These are phyloP conservation scores for Acromyrmex charruanus DNA, from an alignment of 1,140 invertebrate genomes.

Conservation along the genomic window DNA sequence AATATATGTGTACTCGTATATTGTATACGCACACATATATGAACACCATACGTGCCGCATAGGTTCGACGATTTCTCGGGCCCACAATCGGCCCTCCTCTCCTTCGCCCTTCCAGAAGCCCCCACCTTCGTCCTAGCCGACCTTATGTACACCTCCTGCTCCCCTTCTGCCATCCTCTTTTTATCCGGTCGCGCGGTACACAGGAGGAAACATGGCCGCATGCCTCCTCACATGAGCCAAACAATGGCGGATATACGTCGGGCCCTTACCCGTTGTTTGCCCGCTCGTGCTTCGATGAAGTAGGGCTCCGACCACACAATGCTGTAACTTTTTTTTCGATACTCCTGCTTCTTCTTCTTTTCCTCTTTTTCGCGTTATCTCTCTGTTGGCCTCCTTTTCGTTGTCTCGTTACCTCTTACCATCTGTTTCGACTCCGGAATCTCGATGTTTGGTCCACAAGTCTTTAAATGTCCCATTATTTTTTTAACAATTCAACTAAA, in stretches of 20 bases:
- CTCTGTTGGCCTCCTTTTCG: conserved; percentile 13
- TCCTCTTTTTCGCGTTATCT: conserved; percentile 20
- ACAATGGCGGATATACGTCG: conserved; percentile 84
- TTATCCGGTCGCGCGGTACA: conserved; percentile 81
- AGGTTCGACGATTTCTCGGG: conserved; percentile 38
- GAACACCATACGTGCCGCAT: background rate
- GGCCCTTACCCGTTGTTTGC: conserved; percentile 75
- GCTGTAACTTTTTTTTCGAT: conserved; percentile 53
- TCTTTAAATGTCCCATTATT: conserved; percentile 17
- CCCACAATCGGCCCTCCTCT: conserved; percentile 56
- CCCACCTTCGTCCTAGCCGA: conserved; percentile 69
- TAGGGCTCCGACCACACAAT: conserved; percentile 69
- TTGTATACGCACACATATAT: background rate
- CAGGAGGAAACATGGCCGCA: conserved; percentile 84
- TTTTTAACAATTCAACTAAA: background rate
- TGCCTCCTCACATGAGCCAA: conserved; percentile 83
- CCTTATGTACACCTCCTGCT: conserved; percentile 76
- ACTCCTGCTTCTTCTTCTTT: background rate
- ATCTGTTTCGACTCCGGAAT: conserved; percentile 27
- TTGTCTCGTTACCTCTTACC: conserved; percentile 43
- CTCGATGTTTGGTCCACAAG: background rate
- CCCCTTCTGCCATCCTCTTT: conserved; percentile 77
- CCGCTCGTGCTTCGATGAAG: conserved; percentile 78
- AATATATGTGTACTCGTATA: conserved; percentile 20
- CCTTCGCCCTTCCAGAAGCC: conserved; percentile 64